Base-by-base conservation (phyloP, 2,797 vertebrate species). In the Tauraco hartlaubi region DNA sequence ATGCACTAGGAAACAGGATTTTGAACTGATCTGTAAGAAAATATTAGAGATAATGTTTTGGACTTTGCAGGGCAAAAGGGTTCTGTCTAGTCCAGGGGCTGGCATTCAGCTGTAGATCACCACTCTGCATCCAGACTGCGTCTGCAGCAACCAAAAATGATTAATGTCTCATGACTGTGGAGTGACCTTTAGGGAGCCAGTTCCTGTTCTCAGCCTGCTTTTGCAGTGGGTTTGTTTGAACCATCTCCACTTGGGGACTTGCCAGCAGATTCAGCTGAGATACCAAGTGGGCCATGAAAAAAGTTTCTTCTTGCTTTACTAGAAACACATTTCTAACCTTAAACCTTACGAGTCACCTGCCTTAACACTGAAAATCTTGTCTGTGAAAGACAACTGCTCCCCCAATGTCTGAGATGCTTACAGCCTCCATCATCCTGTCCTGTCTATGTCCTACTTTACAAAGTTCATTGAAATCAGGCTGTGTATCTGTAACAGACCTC, bases 101-200 rank as follows among this genome's bases (percentile, higher is more conserved):
- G 48, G 37, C 83, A 69, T 88, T 95, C 48, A 81, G 58, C 55
- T 79, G 39, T 55, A 59, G 43, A 22, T 88, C 63, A 71, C 18
- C 62, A 17, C 29, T 67, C 68, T 78, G 41, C 74, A 79, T 71
- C 33, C 89, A 63, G 72, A 29, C 78, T 19, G 48, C 61, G 23
- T 48, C 80, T 80, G 54, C 76, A 84, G 82, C 0, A 3, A 76
- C 92, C 90, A 63, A 76, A 88, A 93, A 91, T 95, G 61, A 72
- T 41, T 75, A 58, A 90, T 3, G 4, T 84, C 92, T 83, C 58
- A 72, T 88, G 90, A 71, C 55, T 87, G 21, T 37, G 63, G 22
- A 66, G 82, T 86, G 90, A 94, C 82, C 68, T 94, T 90, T 79
- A 94, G 31, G 61, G 71, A 82, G 55, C 21, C 46, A 41, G 48